Percentiles rank a stretch among this genome's conserved stretches.
Evolutionary conservation across 2,113 vertebrate genomes (phyloP).

Genomic region (Sander lucioperca): DNA sequence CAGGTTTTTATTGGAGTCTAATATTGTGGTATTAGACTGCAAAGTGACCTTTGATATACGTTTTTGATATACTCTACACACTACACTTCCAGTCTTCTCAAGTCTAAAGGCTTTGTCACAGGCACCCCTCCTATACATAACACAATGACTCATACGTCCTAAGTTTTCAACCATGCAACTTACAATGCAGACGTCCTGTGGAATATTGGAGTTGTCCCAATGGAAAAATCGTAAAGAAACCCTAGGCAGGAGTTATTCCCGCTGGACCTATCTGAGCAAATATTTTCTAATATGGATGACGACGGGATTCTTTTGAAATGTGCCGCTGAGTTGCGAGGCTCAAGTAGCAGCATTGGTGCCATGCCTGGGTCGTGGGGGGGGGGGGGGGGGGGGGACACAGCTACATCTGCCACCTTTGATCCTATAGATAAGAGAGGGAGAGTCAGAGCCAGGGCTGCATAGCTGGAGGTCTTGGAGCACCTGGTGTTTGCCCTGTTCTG

Average conservation of each 20-base stretch:
- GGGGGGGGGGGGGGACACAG: constrained; percentile 53
- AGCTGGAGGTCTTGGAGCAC: constrained; percentile 61
- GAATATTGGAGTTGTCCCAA: constrained; percentile 57
- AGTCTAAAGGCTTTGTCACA: constrained; percentile 5
- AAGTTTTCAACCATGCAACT: constrained; percentile 26
- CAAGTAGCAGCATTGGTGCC: constrained; percentile 73
- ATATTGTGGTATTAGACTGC: not conserved
- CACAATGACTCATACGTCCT: constrained; percentile 43
- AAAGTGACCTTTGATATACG: constrained; percentile 1
- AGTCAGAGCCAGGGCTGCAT: constrained; percentile 66
- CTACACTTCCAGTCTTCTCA: not conserved
- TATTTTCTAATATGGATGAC: constrained; percentile 55
- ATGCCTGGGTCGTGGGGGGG: constrained; percentile 43
- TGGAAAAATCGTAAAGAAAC: constrained; percentile 56
- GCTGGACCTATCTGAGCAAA: constrained; percentile 47
- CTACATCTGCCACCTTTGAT: constrained; percentile 77
- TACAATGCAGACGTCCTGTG: constrained; percentile 20
- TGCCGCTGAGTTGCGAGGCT: constrained; percentile 63
- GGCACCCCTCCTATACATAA: constrained; percentile 14
- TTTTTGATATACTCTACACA: not conserved
- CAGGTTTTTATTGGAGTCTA: not conserved
- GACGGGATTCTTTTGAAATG: constrained; percentile 63
- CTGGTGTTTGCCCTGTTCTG: constrained; percentile 40
- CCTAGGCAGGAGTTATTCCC: constrained; percentile 31
- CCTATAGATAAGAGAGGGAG: constrained; percentile 66